These are phyloP conservation scores for Eupithecia tripunctaria DNA, from an alignment of 2,888 invertebrate species.

Conservation along the genomic window DNA sequence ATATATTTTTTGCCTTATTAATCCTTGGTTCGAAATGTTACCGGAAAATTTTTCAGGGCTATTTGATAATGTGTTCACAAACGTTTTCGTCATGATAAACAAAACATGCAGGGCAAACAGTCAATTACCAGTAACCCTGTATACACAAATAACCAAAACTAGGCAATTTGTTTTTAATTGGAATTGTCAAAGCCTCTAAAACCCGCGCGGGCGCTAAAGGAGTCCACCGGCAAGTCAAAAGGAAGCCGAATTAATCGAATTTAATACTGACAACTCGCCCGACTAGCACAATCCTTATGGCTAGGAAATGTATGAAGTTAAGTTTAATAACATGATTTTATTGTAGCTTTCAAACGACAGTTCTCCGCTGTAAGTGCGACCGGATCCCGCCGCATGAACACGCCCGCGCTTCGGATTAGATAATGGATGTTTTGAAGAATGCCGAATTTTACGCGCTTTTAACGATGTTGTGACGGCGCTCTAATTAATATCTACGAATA, in stretches of 20 bases:
- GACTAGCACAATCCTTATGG: background rate
- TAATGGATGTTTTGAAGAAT: constrained; percentile 66
- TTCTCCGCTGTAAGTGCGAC: constrained; percentile 45
- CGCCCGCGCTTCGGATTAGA: constrained; percentile 68
- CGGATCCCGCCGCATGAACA: constrained; percentile 58
- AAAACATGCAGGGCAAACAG: no score
- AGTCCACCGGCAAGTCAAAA: background rate
- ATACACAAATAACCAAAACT: no score
- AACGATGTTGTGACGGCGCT: constrained; percentile 47
- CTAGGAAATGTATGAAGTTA: background rate
- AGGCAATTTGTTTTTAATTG: background rate
- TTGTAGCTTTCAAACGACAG: background rate
- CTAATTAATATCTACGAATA: constrained; percentile 35
- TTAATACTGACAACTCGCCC: background rate
- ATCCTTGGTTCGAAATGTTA: no score
- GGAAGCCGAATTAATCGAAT: background rate
- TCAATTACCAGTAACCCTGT: no score
- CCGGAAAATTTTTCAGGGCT: no score
- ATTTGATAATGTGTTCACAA: no score
- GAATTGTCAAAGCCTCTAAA: background rate
- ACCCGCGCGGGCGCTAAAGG: background rate
- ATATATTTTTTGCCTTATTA: no score
- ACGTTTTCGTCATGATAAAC: no score
- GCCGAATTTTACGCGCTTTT: constrained; percentile 51
- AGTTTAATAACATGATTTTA: background rate